phyloP scores from a whole-genome alignment of 2,888 invertebrate genomes.

The Cactoblastis cactorum region DNA sequence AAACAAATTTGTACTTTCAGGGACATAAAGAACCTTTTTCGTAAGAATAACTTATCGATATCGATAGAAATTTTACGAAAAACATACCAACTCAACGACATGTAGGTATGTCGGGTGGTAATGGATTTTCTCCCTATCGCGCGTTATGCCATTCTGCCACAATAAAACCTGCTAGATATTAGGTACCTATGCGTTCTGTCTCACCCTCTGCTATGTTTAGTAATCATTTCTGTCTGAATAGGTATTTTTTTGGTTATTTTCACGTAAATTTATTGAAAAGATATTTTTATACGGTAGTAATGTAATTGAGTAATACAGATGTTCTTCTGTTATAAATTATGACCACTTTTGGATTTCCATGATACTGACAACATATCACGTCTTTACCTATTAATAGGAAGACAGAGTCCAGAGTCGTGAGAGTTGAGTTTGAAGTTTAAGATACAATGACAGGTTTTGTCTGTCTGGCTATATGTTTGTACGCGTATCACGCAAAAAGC shows the following conservation, averaged over 20 bases:
- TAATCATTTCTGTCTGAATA: background rate
- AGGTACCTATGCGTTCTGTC: background rate
- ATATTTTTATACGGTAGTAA: too few relatives aligned
- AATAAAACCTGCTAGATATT: constrained; percentile 18
- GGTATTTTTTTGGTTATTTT: background rate
- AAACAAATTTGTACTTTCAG: too few relatives aligned
- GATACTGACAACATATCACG: too few relatives aligned
- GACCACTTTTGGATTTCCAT: too few relatives aligned
- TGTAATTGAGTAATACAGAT: too few relatives aligned
- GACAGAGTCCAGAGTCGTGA: too few relatives aligned
- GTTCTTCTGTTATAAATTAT: too few relatives aligned
- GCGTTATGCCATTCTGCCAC: constrained; percentile 18
- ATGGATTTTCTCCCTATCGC: constrained; percentile 57
- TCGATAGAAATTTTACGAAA: constrained; percentile 19
- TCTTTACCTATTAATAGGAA: too few relatives aligned
- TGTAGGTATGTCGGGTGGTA: constrained; percentile 38
- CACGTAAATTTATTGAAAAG: background rate
- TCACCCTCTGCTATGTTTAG: background rate
- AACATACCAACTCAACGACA: constrained; percentile 19
- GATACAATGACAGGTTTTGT: too few relatives aligned
- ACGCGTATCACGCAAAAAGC: too few relatives aligned
- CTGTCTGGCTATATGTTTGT: too few relatives aligned
- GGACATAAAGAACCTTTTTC: background rate
- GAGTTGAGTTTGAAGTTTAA: too few relatives aligned
- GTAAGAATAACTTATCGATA: constrained; percentile 24